Evolutionary conservation across 2,888 invertebrate species (phyloP), one percentile per base, ranked within the genome.

Genomic region (Xanthia togata): DNA sequence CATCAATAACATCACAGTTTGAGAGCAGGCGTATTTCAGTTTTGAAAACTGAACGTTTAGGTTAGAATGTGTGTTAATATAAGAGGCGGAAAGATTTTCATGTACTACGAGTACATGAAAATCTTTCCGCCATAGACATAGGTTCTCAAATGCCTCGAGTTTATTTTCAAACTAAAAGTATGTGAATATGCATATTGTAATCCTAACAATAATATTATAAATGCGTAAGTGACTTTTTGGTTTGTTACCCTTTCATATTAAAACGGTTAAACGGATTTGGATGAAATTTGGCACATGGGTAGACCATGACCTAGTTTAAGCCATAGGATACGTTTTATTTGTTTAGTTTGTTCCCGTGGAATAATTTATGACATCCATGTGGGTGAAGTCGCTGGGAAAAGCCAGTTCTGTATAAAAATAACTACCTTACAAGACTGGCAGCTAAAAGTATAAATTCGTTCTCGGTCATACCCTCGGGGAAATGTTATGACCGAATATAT

Each of bases 1-100:
- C 47, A n/a, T 38, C 38, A 47, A 64, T n/a, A 20, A 57, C 47
- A n/a, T 38, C 38, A 47, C 23, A 76, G n/a, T 50, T 76, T 76
- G 9, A n/a, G 47, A 31, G 12, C 31, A 31, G 3, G 31, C 4
- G 3, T 31, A 38, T 64, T 63, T 38, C 9, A 23, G 4, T 55
- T 44, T 35, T 35, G 3, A 31, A 44, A 26, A 35, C 8, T 35
- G 35, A 35, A 53, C 23, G 20, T 20, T 3, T 20, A 4, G 4
- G 12, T 47, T 11, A 62, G 11, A 47, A n/a, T 17, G 0, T 47
- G 31, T 31, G 47, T 23, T 67, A 0, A 14, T 31, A 47, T 65
- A 20, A 20, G 23, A n/a, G n/a, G n/a, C n/a, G n/a, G n/a, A n/a
- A n/a, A n/a, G n/a, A n/a, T n/a, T n/a, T n/a, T n/a, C n/a, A n/a